phyloP scores from a whole-genome alignment of 2,888 invertebrate genomes.

The Ethmia dodecea region DNA sequence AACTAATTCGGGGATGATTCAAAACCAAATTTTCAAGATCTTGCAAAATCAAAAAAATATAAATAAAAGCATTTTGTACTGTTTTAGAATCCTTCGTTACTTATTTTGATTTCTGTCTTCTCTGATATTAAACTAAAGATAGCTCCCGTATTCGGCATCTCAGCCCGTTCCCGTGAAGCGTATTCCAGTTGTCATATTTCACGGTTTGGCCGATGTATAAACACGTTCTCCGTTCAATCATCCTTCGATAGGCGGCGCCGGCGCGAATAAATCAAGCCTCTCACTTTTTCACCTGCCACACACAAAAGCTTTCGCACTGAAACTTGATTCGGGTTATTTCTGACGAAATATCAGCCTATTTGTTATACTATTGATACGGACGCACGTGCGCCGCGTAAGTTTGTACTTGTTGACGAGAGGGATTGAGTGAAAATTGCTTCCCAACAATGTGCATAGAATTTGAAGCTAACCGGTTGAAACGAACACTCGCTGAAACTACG shows the following conservation, averaged over 20 bases:
- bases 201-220: constrained; percentile 66
- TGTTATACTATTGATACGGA: constrained; percentile 75
- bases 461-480: constrained; percentile 11
- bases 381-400: constrained; percentile 72
- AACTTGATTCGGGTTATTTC: constrained; percentile 78
- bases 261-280: constrained; percentile 73
- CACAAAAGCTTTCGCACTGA: constrained; percentile 74
- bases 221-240: constrained; percentile 75
- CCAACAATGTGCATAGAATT: constrained; percentile 71
- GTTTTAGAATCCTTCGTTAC: no score
- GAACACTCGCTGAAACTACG: no score
- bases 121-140: no score
- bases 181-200: constrained; percentile 69
- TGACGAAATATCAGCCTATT: constrained; percentile 77
- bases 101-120: no score
- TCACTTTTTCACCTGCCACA: constrained; percentile 78
- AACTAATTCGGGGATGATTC: no score
- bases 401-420: constrained; percentile 72
- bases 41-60: no score
- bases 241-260: constrained; percentile 69
- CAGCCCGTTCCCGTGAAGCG: no score
- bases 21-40: no score
- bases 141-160: no score
- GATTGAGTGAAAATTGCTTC: constrained; percentile 74
- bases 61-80: no score